Evolutionary conservation across 2,888 invertebrate species (phyloP).

Genomic region (Orthosia incerta): DNA sequence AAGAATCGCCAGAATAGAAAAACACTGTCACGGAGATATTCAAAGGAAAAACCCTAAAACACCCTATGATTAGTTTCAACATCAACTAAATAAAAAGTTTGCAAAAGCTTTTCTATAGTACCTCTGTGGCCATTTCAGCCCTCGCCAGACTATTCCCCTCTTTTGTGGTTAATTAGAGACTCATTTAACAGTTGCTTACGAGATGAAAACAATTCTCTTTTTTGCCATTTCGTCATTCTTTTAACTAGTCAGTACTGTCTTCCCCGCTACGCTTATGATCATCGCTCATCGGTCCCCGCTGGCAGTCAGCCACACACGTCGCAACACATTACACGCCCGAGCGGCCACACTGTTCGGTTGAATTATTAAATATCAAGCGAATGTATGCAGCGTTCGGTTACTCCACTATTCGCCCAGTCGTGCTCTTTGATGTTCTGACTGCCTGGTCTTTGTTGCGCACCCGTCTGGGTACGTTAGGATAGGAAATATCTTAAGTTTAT

Average conservation of each 20-base stretch:
- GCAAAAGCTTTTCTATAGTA: no score
- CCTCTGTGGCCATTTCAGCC: no score
- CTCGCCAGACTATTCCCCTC: no score
- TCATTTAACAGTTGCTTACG: no score
- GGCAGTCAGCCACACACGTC: constrained; percentile 72
- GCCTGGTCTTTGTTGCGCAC: constrained; percentile 36
- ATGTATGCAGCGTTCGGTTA: constrained; percentile 76
- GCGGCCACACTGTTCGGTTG: constrained; percentile 80
- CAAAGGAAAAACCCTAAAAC: background rate
- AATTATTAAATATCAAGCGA: constrained; percentile 85
- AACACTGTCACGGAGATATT: no score
- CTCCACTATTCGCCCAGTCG: constrained; percentile 54
- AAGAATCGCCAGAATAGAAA: no score
- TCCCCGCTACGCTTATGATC: constrained; percentile 42
- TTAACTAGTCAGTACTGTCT: background rate
- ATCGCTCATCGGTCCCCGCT: constrained; percentile 62
- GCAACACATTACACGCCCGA: constrained; percentile 82
- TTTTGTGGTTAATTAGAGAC: no score
- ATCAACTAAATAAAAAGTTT: no score
- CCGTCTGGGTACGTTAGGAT: constrained; percentile 14
- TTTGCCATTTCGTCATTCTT: background rate
- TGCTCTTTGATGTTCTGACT: constrained; percentile 52
- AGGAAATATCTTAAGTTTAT: constrained; percentile 21
- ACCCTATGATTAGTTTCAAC: background rate
- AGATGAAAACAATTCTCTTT: background rate